These are phyloP conservation scores for Coryphaenoides rupestris DNA, from an alignment of 2,113 vertebrate genomes.

Conservation along the genomic window DNA sequence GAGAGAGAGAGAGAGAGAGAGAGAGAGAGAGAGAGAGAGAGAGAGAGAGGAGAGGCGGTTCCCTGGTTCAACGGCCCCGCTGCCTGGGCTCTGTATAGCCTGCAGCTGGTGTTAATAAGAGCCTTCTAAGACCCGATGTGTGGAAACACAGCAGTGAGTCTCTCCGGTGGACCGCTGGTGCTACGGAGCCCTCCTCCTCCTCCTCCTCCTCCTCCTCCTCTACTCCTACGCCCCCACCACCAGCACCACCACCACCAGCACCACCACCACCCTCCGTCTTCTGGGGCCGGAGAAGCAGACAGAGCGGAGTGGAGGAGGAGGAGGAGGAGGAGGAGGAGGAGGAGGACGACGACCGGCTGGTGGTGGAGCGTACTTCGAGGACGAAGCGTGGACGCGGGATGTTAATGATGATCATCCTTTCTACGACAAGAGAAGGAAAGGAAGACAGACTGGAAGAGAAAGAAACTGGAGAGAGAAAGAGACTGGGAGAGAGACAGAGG, in stretches of 20 bases:
- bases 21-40: no score
- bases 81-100: conserved; percentile 1
- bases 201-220: conserved; percentile 12
- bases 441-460: no score
- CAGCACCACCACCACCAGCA: not conserved
- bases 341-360: no score
- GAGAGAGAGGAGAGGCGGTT: not conserved
- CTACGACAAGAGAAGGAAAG: no score
- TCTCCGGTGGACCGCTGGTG: conserved; percentile 36
- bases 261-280: not conserved
- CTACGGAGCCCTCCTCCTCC: conserved; percentile 21
- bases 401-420: no score
- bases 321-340: no score
- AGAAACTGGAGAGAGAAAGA: no score
- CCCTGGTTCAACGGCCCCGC: not conserved
- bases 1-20: no score
- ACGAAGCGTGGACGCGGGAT: no score
- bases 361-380: no score
- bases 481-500: conserved; percentile 39
- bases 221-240: not conserved
- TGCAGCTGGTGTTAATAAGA: conserved; percentile 66
- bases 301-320: no score
- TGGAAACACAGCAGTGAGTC: conserved; percentile 30
- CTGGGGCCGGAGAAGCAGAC: no score
- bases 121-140: conserved; percentile 37